Conservation (phyloP, 2,888 invertebrate genomes). For the Tridacna crocea region DNA sequence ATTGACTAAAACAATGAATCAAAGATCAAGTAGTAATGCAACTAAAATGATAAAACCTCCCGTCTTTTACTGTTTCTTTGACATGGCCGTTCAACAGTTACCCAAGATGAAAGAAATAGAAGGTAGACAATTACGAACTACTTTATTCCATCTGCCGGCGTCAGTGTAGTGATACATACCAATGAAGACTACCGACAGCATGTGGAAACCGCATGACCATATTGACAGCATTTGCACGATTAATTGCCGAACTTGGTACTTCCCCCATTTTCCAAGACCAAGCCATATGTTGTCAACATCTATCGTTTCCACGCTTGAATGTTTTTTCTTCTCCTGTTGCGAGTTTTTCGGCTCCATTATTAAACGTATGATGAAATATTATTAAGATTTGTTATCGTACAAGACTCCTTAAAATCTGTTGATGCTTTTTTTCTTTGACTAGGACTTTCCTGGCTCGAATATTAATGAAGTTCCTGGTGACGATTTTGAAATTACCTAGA, state of each 20-base stretch:
- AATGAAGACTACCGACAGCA: slow-evolving; percentile 57
- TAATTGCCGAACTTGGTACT: slow-evolving; percentile 40
- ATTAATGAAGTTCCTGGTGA: too few species aligned
- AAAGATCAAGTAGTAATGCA: too few species aligned
- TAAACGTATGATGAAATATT: not conserved
- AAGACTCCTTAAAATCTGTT: too few species aligned
- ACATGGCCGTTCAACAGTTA: too few species aligned
- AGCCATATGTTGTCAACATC: slow-evolving; percentile 51
- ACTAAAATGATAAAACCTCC: too few species aligned
- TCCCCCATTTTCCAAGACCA: slow-evolving; percentile 44
- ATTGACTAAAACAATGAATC: too few species aligned
- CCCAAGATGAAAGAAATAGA: not conserved
- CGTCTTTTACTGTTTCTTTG: too few species aligned
- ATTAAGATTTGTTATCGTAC: not conserved
- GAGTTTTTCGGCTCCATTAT: slow-evolving; percentile 1
- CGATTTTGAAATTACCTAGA: too few species aligned
- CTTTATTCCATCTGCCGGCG: too few species aligned
- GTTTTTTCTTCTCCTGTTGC: not conserved
- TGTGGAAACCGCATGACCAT: slow-evolving; percentile 57
- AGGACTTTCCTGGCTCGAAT: too few species aligned
- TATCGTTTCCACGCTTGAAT: slow-evolving; percentile 14
- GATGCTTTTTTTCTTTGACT: too few species aligned
- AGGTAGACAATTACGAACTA: not conserved
- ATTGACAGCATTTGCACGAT: slow-evolving; percentile 34
- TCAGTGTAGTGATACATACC: slow-evolving; percentile 32